These are phyloP conservation scores for Euwallacea similis DNA, from an alignment of 1,140 invertebrate species.

Conservation along the genomic window DNA sequence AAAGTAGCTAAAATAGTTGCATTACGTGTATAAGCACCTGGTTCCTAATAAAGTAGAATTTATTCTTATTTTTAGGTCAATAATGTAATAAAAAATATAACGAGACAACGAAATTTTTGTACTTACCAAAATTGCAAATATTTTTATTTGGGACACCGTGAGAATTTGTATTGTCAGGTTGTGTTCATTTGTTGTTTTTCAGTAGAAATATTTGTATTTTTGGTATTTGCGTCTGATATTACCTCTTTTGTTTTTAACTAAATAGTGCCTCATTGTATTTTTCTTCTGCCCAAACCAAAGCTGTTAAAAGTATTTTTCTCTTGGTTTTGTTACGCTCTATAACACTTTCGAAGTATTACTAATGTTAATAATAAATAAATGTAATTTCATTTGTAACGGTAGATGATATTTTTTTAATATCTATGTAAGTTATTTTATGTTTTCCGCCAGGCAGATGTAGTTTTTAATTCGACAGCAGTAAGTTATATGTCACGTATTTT, in stretches of 20 bases:
- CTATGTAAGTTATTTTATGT: conserved; percentile 31
- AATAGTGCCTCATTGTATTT: conserved; percentile 11
- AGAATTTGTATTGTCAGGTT: conserved; percentile 22
- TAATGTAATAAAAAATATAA: conserved; percentile 9
- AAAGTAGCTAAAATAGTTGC: conserved; percentile 33
- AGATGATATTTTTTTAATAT: conserved; percentile 29
- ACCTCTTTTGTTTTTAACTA: background rate
- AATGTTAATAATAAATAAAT: conserved; percentile 31
- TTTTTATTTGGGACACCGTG: conserved; percentile 6
- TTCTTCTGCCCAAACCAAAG: conserved; percentile 29
- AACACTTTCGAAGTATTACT: conserved; percentile 29
- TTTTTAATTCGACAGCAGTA: conserved; percentile 25
- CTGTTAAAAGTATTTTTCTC: conserved; percentile 24
- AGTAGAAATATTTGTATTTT: conserved; percentile 32
- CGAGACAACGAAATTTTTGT: conserved; percentile 21
- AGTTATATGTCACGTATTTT: conserved; percentile 16
- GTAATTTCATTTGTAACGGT: conserved; percentile 19
- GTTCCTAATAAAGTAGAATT: conserved; percentile 51
- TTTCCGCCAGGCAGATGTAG: conserved; percentile 19
- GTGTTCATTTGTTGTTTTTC: conserved; percentile 30
- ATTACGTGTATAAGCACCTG: conserved; percentile 51
- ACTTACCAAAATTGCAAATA: conserved; percentile 32
- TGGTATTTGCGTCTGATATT: conserved; percentile 24
- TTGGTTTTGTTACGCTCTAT: conserved; percentile 1
- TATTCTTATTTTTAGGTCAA: conserved; percentile 38